These are phyloP conservation scores for Rhimphoctona megacephalus DNA, from an alignment of 2,888 invertebrate genomes.

Conservation along the genomic window DNA sequence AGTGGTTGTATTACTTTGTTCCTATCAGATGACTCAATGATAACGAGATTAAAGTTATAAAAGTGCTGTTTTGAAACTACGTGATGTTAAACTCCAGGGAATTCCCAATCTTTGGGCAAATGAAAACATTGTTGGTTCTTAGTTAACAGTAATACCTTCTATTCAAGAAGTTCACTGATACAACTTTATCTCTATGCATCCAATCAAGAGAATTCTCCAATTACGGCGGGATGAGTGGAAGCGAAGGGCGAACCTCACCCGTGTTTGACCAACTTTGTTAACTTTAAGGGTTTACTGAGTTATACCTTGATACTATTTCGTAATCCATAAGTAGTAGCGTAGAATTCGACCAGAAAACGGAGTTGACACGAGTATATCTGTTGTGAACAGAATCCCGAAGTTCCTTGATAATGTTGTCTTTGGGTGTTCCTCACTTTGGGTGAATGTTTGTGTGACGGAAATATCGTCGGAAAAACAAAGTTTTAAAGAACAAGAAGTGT, in stretches of 20 bases:
- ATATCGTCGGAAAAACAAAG: background rate
- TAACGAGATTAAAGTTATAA: background rate
- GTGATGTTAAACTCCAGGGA: background rate
- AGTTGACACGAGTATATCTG: conserved; percentile 19
- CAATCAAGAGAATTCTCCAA: conserved; percentile 45
- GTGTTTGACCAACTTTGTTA: conserved; percentile 60
- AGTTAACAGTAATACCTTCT: conserved; percentile 5
- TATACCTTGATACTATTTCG: conserved; percentile 54
- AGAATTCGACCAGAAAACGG: conserved; percentile 4
- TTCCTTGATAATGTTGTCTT: conserved; percentile 15
- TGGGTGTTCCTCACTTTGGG: background rate
- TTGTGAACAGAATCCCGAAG: background rate
- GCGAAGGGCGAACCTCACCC: conserved; percentile 21
- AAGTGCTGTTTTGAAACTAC: background rate
- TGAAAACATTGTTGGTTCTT: background rate
- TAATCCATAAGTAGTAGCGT: conserved; percentile 55
- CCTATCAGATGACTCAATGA: background rate
- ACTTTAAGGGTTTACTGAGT: conserved; percentile 48
- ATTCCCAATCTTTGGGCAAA: background rate
- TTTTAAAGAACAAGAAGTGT: conserved; percentile 28
- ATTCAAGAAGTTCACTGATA: conserved; percentile 8
- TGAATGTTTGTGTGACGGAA: conserved; percentile 5
- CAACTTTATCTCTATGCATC: conserved; percentile 51
- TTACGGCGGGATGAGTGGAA: conserved; percentile 46
- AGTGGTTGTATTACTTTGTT: background rate